Evolutionary conservation across 2,888 invertebrate species (phyloP), one percentile per base, ranked within the genome.

Genomic region (Drosophila mettleri): DNA sequence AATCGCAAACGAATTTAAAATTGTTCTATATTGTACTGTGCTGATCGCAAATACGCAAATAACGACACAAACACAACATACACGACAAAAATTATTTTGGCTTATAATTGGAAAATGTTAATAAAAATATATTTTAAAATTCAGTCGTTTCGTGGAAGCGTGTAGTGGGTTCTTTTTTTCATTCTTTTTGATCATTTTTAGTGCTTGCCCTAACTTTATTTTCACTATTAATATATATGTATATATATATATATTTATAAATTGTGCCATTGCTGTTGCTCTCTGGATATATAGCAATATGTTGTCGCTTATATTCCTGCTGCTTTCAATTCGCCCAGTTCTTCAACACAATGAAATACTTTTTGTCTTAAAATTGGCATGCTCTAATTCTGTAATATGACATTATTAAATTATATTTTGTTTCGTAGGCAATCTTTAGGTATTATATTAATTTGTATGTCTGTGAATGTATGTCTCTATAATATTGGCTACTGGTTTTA

Each of bases 71-170:
- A 62, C 34, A 67, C n/a, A 68, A 63, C 27, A 78, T 43, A 71
- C 41, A 68, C 52, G 68, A 80, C 74, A 77, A 80, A 85, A 74
- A 83, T 61, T 61, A 69, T 88, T 90, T 91, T 91, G 90, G 90
- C 88, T 89, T 43, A 55, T 49, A 39, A 67, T 60, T 63, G 29
- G 24, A 48, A 20, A 59, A 29, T n/a, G 18, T 8, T n/a, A 51
- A 48, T 46, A 24, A 29, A 31, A 53, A 36, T 0, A 45, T 31
- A 18, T 24, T 22, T 33, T 54, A 2, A 3, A 33, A 29, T 53
- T 24, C 34, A 10, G 31, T 24, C 24, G 46, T 41, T 63, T 63
- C 39, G 62, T 58, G 63, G 63, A 62, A 59, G 39, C 54, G 77
- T 58, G 57, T 38, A 36, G 61, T 71, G 67, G 55, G 51, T 34